Conservation (phyloP, 2,113 vertebrate genomes). For the Etheostoma spectabile region DNA sequence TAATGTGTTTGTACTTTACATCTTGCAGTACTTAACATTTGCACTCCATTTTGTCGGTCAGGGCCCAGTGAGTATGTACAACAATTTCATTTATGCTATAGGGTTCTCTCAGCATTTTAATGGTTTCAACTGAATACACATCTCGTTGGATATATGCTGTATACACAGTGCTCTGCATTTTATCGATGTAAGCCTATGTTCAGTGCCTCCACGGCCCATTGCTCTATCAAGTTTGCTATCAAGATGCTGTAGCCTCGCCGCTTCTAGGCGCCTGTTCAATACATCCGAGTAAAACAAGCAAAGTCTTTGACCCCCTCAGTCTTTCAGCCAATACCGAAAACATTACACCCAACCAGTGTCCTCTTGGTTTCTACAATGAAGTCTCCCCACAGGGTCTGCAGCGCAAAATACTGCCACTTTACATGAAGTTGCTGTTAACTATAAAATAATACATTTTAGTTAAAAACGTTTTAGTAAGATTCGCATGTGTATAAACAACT, state of each 20-base stretch:
- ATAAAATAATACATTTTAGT: background rate
- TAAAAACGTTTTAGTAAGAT: background rate
- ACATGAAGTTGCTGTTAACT: background rate
- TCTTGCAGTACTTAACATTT: slow-evolving; percentile 87
- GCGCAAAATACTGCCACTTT: background rate
- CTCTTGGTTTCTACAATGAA: slow-evolving; percentile 19
- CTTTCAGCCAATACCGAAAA: slow-evolving; percentile 39
- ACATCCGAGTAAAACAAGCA: slow-evolving; percentile 75
- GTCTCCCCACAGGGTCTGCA: background rate
- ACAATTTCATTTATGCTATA: slow-evolving; percentile 86
- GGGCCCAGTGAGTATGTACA: slow-evolving; percentile 85
- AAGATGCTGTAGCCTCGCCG: slow-evolving; percentile 64
- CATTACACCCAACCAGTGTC: slow-evolving; percentile 37
- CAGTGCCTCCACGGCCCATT: slow-evolving; percentile 74
- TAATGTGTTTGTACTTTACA: slow-evolving; percentile 85
- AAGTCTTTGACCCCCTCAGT: slow-evolving; percentile 52
- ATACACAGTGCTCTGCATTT: slow-evolving; percentile 74
- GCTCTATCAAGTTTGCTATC: slow-evolving; percentile 78
- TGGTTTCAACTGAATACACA: slow-evolving; percentile 82
- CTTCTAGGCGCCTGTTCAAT: slow-evolving; percentile 78
- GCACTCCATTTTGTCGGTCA: slow-evolving; percentile 88
- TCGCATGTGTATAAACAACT: background rate
- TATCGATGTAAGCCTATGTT: slow-evolving; percentile 82
- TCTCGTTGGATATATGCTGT: slow-evolving; percentile 75
- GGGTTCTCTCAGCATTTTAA: slow-evolving; percentile 83